Base-by-base conservation (phyloP, 2,888 invertebrate genomes). In the Furcula furcula region DNA sequence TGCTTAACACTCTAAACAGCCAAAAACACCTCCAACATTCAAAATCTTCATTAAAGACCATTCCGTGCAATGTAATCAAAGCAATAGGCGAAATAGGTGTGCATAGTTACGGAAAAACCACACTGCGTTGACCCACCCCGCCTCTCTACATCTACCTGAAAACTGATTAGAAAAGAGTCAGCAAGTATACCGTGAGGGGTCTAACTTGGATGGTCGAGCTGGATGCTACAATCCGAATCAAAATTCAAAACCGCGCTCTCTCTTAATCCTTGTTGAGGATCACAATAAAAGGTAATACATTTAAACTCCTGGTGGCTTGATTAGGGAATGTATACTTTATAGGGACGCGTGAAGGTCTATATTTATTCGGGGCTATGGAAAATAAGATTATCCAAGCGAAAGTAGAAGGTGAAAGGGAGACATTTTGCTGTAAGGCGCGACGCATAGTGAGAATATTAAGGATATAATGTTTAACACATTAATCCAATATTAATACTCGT, bases 211-310 rank as follows among this genome's bases (percentile, higher is more conserved):
- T 80, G 77, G 87, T 65, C 74, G 64, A 62, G 70, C 68, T 67
- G 65, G 63, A 65, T 63, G 75, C 75, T 77, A 84, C 83, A 86
- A 82, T 85, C 76, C 85, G 76, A 88, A 88, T 88, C 88, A 87
- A 84, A 88, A 88, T 88, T 88, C 88, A 86, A 88, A 88, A 88
- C 88, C 87, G 85, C 87, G 82, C 84, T 72, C 85, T 81, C 86
- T 87, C 87, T 87, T 87, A 88, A 88, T 88, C 88, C 88, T 81
- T 81, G 85, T 84, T 86, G 84, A 84, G 84, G 88, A 85, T 86
- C 86, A 88, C 88, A 88, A 88, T 88, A 88, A 88, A 88, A 88
- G 87, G 87, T 87, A 87, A 86, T 86, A 88, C 85, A 88, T 88
- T 88, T 86, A 81, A 86, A 84, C 80, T 85, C 76, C 61, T 56